Conservation (phyloP, 2,113 vertebrate species). For the Tachuris rubrigastra region DNA sequence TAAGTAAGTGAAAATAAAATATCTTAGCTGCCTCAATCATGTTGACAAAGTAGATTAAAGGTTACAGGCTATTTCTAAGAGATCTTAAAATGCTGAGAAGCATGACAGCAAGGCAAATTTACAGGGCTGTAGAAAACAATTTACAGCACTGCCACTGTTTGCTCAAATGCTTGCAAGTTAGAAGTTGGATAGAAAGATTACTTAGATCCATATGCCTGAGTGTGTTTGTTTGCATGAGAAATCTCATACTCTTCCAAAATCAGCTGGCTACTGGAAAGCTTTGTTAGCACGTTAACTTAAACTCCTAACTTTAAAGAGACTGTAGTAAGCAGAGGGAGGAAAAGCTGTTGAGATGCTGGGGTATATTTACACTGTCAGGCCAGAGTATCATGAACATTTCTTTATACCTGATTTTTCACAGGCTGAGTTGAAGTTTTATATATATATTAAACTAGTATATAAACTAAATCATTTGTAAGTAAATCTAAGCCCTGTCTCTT, state of each 20-base stretch:
- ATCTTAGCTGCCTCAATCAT: neutral
- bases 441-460: neutral
- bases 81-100: neutral
- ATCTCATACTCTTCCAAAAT: neutral
- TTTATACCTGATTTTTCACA: neutral
- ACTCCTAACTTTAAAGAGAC: neutral
- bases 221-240: neutral
- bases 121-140: neutral
- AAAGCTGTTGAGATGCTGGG: neutral
- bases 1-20: neutral
- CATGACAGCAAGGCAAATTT: neutral
- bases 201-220: neutral
- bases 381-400: neutral
- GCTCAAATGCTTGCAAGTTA: neutral
- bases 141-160: neutral
- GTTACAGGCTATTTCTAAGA: neutral
- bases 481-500: neutral
- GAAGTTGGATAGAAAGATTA: neutral
- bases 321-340: neutral
- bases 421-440: neutral
- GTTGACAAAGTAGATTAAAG: neutral
- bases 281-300: neutral
- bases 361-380: neutral
- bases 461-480: neutral
- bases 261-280: neutral